These are phyloP conservation scores for Acomys russatus DNA, from an alignment of 2,797 vertebrate species.

Conservation along the genomic window DNA sequence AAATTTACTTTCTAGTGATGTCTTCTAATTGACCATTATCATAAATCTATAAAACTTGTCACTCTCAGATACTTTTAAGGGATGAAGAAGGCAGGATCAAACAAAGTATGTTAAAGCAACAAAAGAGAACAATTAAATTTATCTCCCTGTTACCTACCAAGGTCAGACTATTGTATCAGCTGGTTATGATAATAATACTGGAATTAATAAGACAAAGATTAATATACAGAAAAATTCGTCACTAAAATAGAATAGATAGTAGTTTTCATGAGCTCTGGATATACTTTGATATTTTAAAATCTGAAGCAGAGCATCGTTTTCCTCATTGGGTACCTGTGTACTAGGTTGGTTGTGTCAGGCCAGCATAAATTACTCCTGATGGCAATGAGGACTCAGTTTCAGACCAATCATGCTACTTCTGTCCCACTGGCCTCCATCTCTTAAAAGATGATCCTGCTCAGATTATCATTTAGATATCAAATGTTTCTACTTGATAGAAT, in stretches of 20 bases:
- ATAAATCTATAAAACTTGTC: background rate
- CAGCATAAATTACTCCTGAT: background rate
- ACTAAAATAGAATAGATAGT: slow-evolving; percentile 21
- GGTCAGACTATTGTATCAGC: background rate
- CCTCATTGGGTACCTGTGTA: background rate
- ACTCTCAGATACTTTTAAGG: background rate
- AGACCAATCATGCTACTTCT: background rate
- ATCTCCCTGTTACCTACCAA: background rate
- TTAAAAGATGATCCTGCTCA: background rate
- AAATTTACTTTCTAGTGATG: background rate
- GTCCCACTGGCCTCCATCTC: background rate
- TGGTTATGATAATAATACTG: background rate
- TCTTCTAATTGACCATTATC: slow-evolving; percentile 6
- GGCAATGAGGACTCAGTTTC: background rate
- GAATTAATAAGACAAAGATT: background rate
- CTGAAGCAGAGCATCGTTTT: background rate
- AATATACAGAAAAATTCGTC: background rate
- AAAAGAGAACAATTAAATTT: background rate
- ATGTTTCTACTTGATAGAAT: background rate
- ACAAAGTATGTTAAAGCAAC: background rate
- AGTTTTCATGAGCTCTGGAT: background rate
- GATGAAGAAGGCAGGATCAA: slow-evolving; percentile 7
- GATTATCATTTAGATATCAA: background rate
- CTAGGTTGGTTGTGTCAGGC: background rate
- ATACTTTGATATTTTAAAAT: background rate